phyloP scores from a whole-genome alignment of 2,113 vertebrate species.

The Orientallactaga bullata region DNA sequence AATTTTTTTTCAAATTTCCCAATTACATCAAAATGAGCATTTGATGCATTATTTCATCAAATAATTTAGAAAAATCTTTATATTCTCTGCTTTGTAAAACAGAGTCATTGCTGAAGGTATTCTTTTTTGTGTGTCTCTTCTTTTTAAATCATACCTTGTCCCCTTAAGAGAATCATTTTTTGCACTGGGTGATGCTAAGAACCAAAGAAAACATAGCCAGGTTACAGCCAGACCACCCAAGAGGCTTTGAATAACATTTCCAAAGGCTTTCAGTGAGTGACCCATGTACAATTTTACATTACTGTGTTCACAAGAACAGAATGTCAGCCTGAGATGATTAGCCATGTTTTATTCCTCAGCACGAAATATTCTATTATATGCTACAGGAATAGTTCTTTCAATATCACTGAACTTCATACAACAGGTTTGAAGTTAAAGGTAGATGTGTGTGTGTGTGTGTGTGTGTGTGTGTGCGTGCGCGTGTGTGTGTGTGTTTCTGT shows the following conservation, averaged over 20 bases:
- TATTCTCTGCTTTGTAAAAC: background rate
- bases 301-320: background rate
- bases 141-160: background rate
- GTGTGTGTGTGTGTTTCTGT: too few species aligned
- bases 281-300: accelerated
- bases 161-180: too few species aligned
- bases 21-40: background rate
- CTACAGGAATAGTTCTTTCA: background rate
- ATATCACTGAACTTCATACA: background rate
- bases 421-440: background rate
- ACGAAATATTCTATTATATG: background rate
- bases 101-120: background rate
- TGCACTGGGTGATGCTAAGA: background rate
- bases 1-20: background rate
- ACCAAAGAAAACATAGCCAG: background rate
- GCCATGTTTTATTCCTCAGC: too few species aligned
- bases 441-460: background rate
- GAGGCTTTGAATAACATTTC: background rate
- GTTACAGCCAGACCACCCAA: background rate
- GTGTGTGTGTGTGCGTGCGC: background rate
- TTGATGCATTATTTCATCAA: background rate
- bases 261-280: background rate
- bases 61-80: background rate
- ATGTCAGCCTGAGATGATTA: background rate
- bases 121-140: accelerated